Conservation (phyloP, 2,113 vertebrate species). For the Microtus richardsoni region DNA sequence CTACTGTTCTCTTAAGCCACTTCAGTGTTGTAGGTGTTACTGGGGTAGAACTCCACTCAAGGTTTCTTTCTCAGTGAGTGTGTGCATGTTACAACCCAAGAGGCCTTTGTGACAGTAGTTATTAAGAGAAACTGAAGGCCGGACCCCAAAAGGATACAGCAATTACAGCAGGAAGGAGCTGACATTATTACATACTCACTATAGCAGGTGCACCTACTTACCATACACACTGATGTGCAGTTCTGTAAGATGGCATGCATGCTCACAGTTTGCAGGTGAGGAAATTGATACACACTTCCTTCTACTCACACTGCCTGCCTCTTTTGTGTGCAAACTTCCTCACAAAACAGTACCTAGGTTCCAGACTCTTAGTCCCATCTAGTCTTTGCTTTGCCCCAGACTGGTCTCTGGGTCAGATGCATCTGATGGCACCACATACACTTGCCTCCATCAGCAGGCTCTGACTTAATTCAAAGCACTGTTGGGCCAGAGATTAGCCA, state of each 20-base stretch:
- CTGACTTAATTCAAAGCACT: conserved; percentile 24
- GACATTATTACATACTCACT: neutral
- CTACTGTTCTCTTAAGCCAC: neutral
- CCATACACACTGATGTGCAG: neutral
- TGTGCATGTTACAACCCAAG: neutral
- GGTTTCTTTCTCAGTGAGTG: neutral
- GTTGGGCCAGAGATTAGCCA: neutral
- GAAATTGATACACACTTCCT: neutral
- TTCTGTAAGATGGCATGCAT: neutral
- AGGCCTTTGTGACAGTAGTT: neutral
- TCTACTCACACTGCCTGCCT: neutral
- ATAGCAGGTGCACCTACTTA: neutral
- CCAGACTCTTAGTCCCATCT: neutral
- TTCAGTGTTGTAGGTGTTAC: neutral
- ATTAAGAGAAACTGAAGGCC: neutral
- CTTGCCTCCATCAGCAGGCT: neutral
- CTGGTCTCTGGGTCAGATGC: neutral
- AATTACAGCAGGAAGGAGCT: neutral
- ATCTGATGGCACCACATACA: neutral
- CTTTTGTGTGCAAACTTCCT: neutral
- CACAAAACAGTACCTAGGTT: neutral
- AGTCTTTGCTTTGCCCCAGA: neutral
- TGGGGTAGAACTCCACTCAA: neutral
- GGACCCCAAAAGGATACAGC: neutral
- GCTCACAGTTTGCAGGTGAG: conserved; percentile 11